Base-by-base conservation (phyloP, 1,140 invertebrate genomes). In the Ostrea edulis region DNA sequence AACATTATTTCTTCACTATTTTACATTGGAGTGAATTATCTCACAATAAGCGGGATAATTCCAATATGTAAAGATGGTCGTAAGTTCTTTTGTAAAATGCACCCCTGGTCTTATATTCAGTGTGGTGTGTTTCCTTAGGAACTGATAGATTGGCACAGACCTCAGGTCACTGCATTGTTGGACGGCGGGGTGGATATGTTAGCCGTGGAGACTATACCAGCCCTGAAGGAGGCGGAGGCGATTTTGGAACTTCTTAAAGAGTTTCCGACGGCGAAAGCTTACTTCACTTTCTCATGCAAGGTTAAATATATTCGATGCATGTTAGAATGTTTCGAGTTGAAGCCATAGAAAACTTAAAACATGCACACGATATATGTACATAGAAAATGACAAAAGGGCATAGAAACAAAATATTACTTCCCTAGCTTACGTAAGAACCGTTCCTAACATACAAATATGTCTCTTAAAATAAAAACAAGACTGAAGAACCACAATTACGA, bases 151-250 rank as follows among this genome's bases (percentile, higher is more conserved):
- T 98, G 98, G 97, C 98, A 99, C 94, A 94, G 96, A 88, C 97
- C 97, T 0, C 95, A 97, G 44, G 96, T 99, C 11, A 95, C 96
- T 86, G 96, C 97, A 17, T 95, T 98, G 2, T 92, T 98, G 17
- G 96, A 97, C 88, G 96, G 96, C 62, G 97, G 97, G 14, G 97
- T 97, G 2, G 97, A 98, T 94, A 92, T 98, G 0, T 93, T 99
- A 54, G 97, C 97, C 12, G 94, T 99, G 88, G 98, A 99, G 95
- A 99, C 98, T 0, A 97, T 99, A 90, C 98, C 98, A 14, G 97
- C 97, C 88, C 95, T 96, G 90, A 95, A 96, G 83, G 98, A 99
- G 95, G 98, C 97, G 0, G 96, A 97, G 94, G 97, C 97, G 22
- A 52, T 83, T 29, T 20, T 83, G 14, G 25, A 17, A 2, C 44